These are phyloP conservation scores for Ectropis grisescens DNA, from an alignment of 1,140 invertebrate species.

Conservation along the genomic window DNA sequence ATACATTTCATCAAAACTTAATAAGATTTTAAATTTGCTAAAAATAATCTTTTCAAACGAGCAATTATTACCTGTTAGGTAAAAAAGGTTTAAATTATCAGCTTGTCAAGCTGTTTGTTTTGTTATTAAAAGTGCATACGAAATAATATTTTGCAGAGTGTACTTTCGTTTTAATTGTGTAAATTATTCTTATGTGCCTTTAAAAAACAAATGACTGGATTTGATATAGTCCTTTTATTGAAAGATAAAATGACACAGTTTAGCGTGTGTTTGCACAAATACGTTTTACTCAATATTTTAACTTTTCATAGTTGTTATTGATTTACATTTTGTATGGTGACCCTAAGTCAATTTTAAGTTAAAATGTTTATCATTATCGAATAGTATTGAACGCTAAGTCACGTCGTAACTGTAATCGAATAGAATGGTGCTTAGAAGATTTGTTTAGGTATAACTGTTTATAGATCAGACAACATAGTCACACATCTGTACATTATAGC, in stretches of 20 bases:
- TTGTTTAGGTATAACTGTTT: constrained; percentile 55
- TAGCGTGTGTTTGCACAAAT: constrained; percentile 62
- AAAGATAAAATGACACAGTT: constrained; percentile 40
- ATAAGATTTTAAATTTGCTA: too few species aligned
- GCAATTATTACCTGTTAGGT: too few species aligned
- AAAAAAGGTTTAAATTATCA: too few species aligned
- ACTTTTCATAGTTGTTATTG: constrained; percentile 43
- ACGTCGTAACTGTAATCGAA: constrained; percentile 59
- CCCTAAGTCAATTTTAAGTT: constrained; percentile 53
- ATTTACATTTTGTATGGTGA: constrained; percentile 39
- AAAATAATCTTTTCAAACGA: too few species aligned
- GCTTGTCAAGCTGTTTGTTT: too few species aligned
- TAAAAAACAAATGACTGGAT: constrained; percentile 55
- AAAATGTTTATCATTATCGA: constrained; percentile 44
- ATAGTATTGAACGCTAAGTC: constrained; percentile 61
- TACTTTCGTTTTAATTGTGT: constrained; percentile 35
- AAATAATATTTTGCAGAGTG: constrained; percentile 19
- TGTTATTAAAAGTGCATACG: too few species aligned
- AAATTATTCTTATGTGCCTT: constrained; percentile 64
- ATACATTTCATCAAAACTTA: too few species aligned
- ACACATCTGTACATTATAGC: too few species aligned
- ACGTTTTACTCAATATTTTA: constrained; percentile 44
- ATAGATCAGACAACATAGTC: constrained; percentile 35
- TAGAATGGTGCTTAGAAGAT: constrained; percentile 67
- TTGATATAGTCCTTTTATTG: constrained; percentile 49